Evolutionary conservation across 2,797 vertebrate species (phyloP).

Genomic region (Rhinogobio ventralis): DNA sequence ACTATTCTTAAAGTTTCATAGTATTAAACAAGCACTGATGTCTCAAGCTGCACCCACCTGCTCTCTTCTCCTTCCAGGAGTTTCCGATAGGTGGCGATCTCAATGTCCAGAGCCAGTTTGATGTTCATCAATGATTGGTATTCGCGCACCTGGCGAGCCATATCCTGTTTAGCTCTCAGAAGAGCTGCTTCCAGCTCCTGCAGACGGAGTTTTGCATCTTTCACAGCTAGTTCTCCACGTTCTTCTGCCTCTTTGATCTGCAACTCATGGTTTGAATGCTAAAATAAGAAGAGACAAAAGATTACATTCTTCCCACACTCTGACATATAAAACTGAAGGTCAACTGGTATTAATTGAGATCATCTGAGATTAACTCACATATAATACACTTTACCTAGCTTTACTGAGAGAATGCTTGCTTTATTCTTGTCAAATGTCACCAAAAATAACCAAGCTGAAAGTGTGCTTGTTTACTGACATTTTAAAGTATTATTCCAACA

Average conservation of each 20-base stretch:
- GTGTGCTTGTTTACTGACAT: conserved; percentile 11
- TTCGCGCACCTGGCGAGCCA: conserved; percentile 86
- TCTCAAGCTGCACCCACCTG: conserved; percentile 64
- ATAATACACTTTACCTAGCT: not conserved
- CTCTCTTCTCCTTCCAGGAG: conserved; percentile 82
- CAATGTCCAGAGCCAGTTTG: conserved; percentile 92
- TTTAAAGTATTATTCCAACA: not conserved
- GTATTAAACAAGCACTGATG: not conserved
- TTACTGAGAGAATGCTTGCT: not conserved
- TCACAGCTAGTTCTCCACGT: conserved; percentile 75
- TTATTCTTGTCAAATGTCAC: not conserved
- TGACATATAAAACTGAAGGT: not conserved
- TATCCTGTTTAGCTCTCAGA: conserved; percentile 88
- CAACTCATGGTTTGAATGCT: conserved; percentile 70
- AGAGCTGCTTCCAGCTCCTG: conserved; percentile 85
- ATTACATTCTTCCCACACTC: not conserved
- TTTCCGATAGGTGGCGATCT: conserved; percentile 85
- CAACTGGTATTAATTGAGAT: conserved; percentile 14
- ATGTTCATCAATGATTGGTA: conserved; percentile 92
- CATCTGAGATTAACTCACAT: not conserved
- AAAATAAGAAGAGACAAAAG: not conserved
- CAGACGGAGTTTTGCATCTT: conserved; percentile 82
- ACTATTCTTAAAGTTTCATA: not conserved
- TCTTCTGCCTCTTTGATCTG: conserved; percentile 75
- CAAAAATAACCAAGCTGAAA: not conserved